Evolutionary conservation across 2,888 invertebrate species (phyloP).

Genomic region (Stenurella melanura): DNA sequence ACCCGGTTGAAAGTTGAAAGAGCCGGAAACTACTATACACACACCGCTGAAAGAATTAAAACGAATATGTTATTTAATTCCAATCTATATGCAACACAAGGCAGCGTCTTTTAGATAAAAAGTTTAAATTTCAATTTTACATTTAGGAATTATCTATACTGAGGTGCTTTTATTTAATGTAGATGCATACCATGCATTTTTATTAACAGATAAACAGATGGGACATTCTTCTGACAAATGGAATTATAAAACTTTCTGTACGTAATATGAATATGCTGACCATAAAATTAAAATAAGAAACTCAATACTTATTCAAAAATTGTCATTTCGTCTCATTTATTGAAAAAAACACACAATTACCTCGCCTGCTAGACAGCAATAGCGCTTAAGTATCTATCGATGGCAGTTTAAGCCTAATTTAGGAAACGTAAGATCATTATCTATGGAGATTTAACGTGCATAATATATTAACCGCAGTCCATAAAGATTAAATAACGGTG

Average conservation of each 20-base stretch:
- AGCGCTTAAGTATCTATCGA: constrained; percentile 36
- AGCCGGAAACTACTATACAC: constrained; percentile 4
- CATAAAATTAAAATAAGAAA: constrained; percentile 22
- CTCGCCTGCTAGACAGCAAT: constrained; percentile 7
- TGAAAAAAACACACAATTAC: constrained; percentile 15
- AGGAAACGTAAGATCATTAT: constrained; percentile 41
- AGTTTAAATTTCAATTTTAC: constrained; percentile 33
- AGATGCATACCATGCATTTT: constrained; percentile 24
- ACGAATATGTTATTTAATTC: not conserved
- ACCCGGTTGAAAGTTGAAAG: constrained; percentile 38
- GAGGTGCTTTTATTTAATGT: constrained; percentile 11
- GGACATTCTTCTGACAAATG: not conserved
- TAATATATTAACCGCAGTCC: constrained; percentile 27
- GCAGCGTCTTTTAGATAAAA: constrained; percentile 16
- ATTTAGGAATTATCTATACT: constrained; percentile 29
- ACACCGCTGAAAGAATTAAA: not conserved
- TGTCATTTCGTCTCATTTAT: constrained; percentile 25
- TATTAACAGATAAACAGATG: constrained; percentile 2
- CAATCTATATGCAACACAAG: constrained; percentile 18
- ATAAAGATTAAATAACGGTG: constrained; percentile 37
- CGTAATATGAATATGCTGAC: not conserved
- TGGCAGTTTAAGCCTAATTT: constrained; percentile 39
- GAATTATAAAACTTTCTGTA: constrained; percentile 25
- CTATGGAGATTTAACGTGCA: constrained; percentile 35
- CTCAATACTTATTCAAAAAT: constrained; percentile 12